Evolutionary conservation across 2,888 invertebrate species (phyloP).

Genomic region (Cabera pusaria): DNA sequence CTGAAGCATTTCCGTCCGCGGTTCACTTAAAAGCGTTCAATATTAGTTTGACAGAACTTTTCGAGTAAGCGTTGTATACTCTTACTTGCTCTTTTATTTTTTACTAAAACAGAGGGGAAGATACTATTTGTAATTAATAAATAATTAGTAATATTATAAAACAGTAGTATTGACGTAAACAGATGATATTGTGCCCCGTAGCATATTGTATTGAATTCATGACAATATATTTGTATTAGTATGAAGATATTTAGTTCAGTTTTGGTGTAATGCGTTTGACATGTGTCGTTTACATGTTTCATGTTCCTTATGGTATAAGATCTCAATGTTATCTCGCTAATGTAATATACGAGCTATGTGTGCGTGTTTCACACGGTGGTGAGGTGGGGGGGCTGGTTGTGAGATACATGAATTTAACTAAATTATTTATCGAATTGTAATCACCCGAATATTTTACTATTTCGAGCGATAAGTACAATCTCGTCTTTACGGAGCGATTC

Average conservation of each 20-base stretch:
- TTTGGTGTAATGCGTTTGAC: conserved; percentile 47
- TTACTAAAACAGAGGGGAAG: conserved; percentile 2
- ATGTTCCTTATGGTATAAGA: conserved; percentile 69
- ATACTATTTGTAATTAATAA: too few species aligned
- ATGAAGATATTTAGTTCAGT: conserved; percentile 32
- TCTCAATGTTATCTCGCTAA: conserved; percentile 66
- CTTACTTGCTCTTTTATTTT: too few species aligned
- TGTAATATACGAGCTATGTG: conserved; percentile 43
- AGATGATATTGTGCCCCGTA: conserved; percentile 23
- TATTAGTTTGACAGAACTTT: too few species aligned
- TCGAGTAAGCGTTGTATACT: too few species aligned
- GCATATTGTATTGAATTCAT: conserved; percentile 59
- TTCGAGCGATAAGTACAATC: conserved; percentile 27
- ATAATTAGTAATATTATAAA: too few species aligned
- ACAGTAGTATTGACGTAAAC: too few species aligned
- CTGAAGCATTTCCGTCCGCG: conserved; percentile 10
- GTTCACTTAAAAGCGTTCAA: too few species aligned
- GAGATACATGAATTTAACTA: conserved; percentile 43
- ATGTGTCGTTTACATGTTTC: conserved; percentile 41
- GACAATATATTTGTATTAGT: conserved; percentile 67
- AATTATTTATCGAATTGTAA: conserved; percentile 9
- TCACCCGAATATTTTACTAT: conserved; percentile 12
- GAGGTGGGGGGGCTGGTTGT: conserved; percentile 52
- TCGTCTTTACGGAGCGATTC: conserved; percentile 22
- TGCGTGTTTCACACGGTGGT: conserved; percentile 34